Evolutionary conservation across 2,888 invertebrate genomes (phyloP).

Genomic region (Polyploca ridens): DNA sequence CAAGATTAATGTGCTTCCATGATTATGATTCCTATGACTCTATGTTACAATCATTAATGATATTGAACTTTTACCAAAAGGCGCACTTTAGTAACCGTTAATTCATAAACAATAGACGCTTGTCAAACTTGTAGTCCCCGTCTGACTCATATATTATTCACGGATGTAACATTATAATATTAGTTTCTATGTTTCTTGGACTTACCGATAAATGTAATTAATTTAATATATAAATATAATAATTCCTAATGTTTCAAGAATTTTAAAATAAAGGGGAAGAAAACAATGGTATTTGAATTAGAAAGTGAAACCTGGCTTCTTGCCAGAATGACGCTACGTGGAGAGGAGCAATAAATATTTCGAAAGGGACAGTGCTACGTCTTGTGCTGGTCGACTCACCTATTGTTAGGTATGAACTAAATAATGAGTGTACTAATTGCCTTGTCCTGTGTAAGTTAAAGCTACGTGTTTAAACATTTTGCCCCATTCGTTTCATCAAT

Average conservation of each 20-base stretch:
- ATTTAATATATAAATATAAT: too few species aligned
- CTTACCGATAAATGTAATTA: too few species aligned
- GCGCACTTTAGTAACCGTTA: not conserved
- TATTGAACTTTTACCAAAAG: not conserved
- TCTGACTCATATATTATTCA: not conserved
- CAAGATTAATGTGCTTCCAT: not conserved
- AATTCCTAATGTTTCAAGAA: too few species aligned
- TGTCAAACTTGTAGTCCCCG: not conserved
- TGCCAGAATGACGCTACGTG: not conserved
- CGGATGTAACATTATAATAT: not conserved
- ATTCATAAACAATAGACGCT: not conserved
- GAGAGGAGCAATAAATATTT: not conserved
- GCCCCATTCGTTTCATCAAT: not conserved
- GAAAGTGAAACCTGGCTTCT: not conserved
- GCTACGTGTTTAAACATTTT: not conserved
- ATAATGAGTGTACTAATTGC: conserved; percentile 2
- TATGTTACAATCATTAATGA: too few species aligned
- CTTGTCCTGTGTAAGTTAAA: not conserved
- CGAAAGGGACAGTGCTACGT: conserved; percentile 2
- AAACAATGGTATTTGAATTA: not conserved
- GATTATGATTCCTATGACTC: not conserved
- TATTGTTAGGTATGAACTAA: not conserved
- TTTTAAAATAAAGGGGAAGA: not conserved
- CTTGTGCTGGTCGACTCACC: not conserved
- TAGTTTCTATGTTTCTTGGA: not conserved